Conservation (phyloP, 2,113 vertebrate genomes). For the Anguilla rostrata region DNA sequence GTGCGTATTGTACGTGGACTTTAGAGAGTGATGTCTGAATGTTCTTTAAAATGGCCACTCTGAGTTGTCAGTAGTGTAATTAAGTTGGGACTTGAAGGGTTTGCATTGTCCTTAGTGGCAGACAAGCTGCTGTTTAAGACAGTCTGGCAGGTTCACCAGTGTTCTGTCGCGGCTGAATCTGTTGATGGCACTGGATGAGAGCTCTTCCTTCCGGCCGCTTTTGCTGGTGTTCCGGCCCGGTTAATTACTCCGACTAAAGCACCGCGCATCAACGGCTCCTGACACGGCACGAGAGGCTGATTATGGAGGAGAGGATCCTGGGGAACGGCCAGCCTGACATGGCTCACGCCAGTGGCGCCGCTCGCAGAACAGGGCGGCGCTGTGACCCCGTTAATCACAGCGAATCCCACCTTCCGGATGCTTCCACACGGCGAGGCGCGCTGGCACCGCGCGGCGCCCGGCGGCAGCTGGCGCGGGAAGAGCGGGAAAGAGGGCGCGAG, state of each 20-base stretch:
- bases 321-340: too few species aligned
- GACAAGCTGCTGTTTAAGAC: neutral
- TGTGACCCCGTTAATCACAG: neutral
- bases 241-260: neutral
- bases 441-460: neutral
- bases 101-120: slow-evolving; percentile 1
- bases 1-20: neutral
- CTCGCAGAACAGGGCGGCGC: too few species aligned
- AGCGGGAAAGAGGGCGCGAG: neutral
- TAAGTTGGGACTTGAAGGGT: too few species aligned
- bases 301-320: too few species aligned
- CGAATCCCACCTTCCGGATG: neutral
- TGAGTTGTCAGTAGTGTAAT: neutral
- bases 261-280: slow-evolving; percentile 29
- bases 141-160: too few species aligned
- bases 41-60: neutral
- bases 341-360: too few species aligned
- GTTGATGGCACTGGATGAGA: too few species aligned
- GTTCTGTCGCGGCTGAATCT: too few species aligned
- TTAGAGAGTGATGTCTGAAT: neutral
- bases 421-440: slow-evolving; percentile 2
- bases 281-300: neutral
- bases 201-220: too few species aligned
- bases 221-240: too few species aligned
- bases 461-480: neutral